These are phyloP conservation scores for Acanthosoma haemorrhoidale DNA, from an alignment of 2,888 invertebrate genomes.

Conservation along the genomic window DNA sequence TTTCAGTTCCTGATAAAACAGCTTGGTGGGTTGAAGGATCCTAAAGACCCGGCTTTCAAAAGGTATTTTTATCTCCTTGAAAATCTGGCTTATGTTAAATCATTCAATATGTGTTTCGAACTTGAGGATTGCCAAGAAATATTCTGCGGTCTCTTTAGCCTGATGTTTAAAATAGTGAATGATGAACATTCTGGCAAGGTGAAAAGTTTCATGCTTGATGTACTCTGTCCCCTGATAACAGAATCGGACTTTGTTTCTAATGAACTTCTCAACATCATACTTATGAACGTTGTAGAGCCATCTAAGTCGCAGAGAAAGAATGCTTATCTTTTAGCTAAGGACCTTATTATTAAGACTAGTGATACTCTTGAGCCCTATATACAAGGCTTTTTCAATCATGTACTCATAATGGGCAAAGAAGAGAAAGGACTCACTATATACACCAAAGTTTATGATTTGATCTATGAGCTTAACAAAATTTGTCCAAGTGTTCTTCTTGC, in stretches of 20 bases:
- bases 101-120: constrained; percentile 98
- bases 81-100: constrained; percentile 95
- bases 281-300: constrained; percentile 91
- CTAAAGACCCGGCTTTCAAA: constrained; percentile 95
- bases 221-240: constrained; percentile 86
- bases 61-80: constrained; percentile 94
- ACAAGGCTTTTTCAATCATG: constrained; percentile 95
- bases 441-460: constrained; percentile 86
- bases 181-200: constrained; percentile 95
- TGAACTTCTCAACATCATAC: constrained; percentile 86
- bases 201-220: constrained; percentile 94
- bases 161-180: constrained; percentile 94
- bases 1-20: constrained; percentile 93
- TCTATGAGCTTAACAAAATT: constrained; percentile 92
- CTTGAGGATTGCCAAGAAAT: constrained; percentile 96
- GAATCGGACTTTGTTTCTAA: constrained; percentile 94
- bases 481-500: constrained; percentile 79
- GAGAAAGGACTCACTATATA: constrained; percentile 73
- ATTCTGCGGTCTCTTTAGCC: constrained; percentile 84
- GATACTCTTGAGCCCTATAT: constrained; percentile 91
- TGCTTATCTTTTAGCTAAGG: constrained; percentile 84
- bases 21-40: constrained; percentile 86
- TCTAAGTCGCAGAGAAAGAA: constrained; percentile 82
- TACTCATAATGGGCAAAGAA: constrained; percentile 86
- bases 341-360: constrained; percentile 83